phyloP scores from a whole-genome alignment of 2,797 vertebrate genomes.

The Onychomys leucogaster region DNA sequence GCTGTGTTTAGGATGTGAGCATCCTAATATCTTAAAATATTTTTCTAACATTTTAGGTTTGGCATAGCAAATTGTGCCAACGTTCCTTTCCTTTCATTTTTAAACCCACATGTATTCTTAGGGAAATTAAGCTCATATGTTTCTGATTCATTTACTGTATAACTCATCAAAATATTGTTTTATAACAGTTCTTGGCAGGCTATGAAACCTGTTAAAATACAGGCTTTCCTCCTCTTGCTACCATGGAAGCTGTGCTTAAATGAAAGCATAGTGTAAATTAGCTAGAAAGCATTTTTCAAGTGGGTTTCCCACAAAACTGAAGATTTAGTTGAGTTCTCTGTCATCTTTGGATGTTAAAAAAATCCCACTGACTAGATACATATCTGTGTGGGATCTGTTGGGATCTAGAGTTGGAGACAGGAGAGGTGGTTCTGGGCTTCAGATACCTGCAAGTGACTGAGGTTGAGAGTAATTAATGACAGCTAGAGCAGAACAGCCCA shows the following conservation, averaged over 20 bases:
- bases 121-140: conserved; percentile 85
- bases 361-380: background rate
- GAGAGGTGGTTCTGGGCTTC: background rate
- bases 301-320: conserved; percentile 5
- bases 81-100: conserved; percentile 83
- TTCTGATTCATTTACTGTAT: conserved; percentile 85
- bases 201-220: conserved; percentile 80
- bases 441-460: background rate
- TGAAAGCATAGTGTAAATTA: conserved; percentile 27
- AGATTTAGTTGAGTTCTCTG: background rate
- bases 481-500: background rate
- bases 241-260: conserved; percentile 75
- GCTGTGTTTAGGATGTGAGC: conserved; percentile 75
- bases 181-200: conserved; percentile 82
- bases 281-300: conserved; percentile 60
- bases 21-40: conserved; percentile 83
- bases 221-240: conserved; percentile 72
- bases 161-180: conserved; percentile 86
- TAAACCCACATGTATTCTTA: conserved; percentile 84
- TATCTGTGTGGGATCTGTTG: background rate
- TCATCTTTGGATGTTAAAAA: background rate
- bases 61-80: conserved; percentile 77
- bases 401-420: background rate
- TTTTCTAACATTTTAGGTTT: conserved; percentile 85
- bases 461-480: background rate